Base-by-base conservation (phyloP, 2,113 vertebrate species). In the Pampusana beccarii region DNA sequence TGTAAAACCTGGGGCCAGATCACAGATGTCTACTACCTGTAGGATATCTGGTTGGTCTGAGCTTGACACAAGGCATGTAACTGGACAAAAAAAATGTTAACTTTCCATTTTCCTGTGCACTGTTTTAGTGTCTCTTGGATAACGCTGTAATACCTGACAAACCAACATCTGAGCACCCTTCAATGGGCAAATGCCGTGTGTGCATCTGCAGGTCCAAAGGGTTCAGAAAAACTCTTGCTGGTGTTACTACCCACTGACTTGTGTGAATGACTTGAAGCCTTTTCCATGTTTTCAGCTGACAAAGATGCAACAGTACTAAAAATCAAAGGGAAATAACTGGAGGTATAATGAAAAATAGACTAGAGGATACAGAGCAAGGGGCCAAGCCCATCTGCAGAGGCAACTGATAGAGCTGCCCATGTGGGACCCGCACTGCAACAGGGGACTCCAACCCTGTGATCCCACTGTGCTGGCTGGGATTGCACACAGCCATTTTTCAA, bases 401-500 rank as follows among this genome's bases (percentile, higher is more conserved):
- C 38, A 81, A 1, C 2, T 56, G 51, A 12, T 38, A 29, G 12
- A 53, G 42, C 33, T 80, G 46, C 13, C 24, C 28, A 4, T 9
- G 16, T 0, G 1, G 21, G 13, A 38, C 70, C 5, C 18, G 9
- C 6, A 33, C 16, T 48, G 38, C 15, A 60, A 15, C 0, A 0
- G 7, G 7, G 10, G 8, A n/a, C 12, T 79, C 12, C 4, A 4
- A 9, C 4, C 3, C 29, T 53, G 38, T 0, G 4, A 70, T 74
- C 34, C 33, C 50, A 16, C 12, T 40, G 14, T 44, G 54, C 38
- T 3, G 2, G 2, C 6, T 79, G 33, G 34, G 66, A 79, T 31
- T 18, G 10, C 19, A 50, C 14, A 66, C 3, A 31, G 23, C 6
- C 1, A 24, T 69, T 92, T 90, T 75, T 48, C 14, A 57, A 53